phyloP scores from a whole-genome alignment of 2,888 invertebrate genomes.

The Proisotoma minuta region DNA sequence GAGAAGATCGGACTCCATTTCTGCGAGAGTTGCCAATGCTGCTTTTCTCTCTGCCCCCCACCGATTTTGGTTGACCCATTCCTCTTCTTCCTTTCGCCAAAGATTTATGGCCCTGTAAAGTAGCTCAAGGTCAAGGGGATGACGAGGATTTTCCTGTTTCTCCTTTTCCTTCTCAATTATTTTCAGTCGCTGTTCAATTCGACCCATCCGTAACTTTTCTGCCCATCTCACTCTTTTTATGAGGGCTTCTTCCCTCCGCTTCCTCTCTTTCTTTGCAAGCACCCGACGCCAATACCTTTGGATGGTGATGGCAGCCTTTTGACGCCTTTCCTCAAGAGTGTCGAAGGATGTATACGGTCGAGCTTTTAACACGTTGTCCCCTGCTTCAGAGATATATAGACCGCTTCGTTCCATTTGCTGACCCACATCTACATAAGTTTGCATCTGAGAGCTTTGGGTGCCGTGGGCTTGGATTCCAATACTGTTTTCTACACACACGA shows the following conservation, averaged over 20 bases:
- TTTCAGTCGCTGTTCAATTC: constrained; percentile 37
- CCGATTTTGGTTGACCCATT: constrained; percentile 38
- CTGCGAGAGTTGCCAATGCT: constrained; percentile 40
- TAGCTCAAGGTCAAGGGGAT: constrained; percentile 43
- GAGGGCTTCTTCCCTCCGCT: constrained; percentile 34
- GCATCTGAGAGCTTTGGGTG: constrained; percentile 20
- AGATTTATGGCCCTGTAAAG: constrained; percentile 43
- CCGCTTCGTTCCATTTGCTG: constrained; percentile 41
- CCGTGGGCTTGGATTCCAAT: constrained; percentile 37
- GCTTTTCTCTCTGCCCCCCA: constrained; percentile 47
- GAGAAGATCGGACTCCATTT: constrained; percentile 43
- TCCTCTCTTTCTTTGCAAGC: constrained; percentile 38
- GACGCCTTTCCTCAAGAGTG: constrained; percentile 18
- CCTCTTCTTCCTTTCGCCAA: constrained; percentile 43
- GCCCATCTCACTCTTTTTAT: constrained; percentile 42
- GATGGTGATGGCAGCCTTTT: constrained; percentile 37
- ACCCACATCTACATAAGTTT: constrained; percentile 31
- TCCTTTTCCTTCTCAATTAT: constrained; percentile 41
- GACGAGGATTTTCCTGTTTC: constrained; percentile 38
- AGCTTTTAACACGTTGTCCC: constrained; percentile 24
- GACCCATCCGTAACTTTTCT: constrained; percentile 40
- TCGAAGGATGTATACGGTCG: constrained; percentile 28
- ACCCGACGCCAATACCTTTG: constrained; percentile 45
- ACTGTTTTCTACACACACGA: too few species aligned
- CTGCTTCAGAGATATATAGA: constrained; percentile 26